Evolutionary conservation across 92 coral and sea anemone species (phyloP), one percentile per base, ranked within the genome.

Genomic region (Pocillopora meandrina): DNA sequence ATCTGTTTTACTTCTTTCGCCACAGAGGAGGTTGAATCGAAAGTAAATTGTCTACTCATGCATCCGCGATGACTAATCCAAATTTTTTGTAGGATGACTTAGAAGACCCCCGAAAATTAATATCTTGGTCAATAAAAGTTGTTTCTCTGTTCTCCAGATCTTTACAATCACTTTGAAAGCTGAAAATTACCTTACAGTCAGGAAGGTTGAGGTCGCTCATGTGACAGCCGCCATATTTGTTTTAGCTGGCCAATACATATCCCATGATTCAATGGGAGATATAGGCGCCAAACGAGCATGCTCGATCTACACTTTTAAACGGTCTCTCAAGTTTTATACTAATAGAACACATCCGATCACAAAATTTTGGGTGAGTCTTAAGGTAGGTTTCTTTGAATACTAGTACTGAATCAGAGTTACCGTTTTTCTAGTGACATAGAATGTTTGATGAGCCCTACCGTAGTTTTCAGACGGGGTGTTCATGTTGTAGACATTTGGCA

Each of bases 191-290:
- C 73, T 58, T 47, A n/a, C 59, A 79, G 23, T 42, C 60, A 47
- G 20, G 47, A 64, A 64, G 58, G 14, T 58, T 13, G 56, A 9
- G 20, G 2, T 20, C 71, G 12, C 19, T 84, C 83, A 65, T 76
- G 88, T 76, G 83, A 84, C 88, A 31, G 82, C 82, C 56, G 82
- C 88, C 88, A 84, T 84, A 76, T 84, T 76, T 84, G 77, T 35
- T 52, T 74, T 61, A 56, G 31, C 35, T 6, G 21, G 18, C 66
- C 52, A 84, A 84, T 75, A 84, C 76, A 84, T 84, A 76, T 84
- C 88, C 88, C 88, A 47, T 56, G 70, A 65, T 76, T 56, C 83
- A 21, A 21, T 65, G 36, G 49, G 12, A 58, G 2, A 52, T 73
- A 58, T 35, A 23, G 69, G 85, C 85, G 85, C 80, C 80, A 64